Percentiles rank a stretch among this genome's conserved stretches.
Conservation (phyloP, 1,140 invertebrate species). For the Drosophila elegans region DNA sequence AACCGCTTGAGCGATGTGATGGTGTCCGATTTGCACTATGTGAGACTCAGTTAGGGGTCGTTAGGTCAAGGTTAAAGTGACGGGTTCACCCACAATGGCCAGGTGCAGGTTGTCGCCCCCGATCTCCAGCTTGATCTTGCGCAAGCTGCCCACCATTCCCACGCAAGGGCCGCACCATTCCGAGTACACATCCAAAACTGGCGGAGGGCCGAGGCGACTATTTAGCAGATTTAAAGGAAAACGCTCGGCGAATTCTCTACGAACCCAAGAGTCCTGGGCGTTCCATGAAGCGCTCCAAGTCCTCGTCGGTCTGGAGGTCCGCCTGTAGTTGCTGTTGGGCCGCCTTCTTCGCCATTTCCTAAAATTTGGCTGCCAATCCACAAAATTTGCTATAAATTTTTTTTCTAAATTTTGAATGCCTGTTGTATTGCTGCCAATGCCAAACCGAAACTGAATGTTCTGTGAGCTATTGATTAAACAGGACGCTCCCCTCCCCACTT, state of each 20-base stretch:
- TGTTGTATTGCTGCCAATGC: not conserved
- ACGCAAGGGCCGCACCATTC: slow-evolving; percentile 96
- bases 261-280: slow-evolving; percentile 92
- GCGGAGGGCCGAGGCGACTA: not conserved
- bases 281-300: slow-evolving; percentile 92
- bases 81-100: slow-evolving; percentile 88
- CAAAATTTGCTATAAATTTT: not conserved
- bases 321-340: slow-evolving; percentile 90
- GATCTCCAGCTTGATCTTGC: slow-evolving; percentile 95
- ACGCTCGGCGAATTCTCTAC: no score
- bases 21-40: slow-evolving; percentile 89
- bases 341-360: slow-evolving; percentile 88
- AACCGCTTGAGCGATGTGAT: slow-evolving; percentile 92
- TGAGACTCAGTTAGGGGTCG: not conserved
- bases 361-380: slow-evolving; percentile 24
- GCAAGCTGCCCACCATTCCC: slow-evolving; percentile 94
- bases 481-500: not conserved
- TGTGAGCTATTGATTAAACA: slow-evolving; percentile 72
- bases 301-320: slow-evolving; percentile 92
- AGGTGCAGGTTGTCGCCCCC: slow-evolving; percentile 93
- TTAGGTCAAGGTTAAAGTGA: not conserved
- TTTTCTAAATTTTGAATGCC: slow-evolving; percentile 2
- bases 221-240: accelerated
- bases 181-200: slow-evolving; percentile 96
- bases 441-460: slow-evolving; percentile 26